phyloP scores from a whole-genome alignment of 2,113 vertebrate species.

The Serinus canaria region DNA sequence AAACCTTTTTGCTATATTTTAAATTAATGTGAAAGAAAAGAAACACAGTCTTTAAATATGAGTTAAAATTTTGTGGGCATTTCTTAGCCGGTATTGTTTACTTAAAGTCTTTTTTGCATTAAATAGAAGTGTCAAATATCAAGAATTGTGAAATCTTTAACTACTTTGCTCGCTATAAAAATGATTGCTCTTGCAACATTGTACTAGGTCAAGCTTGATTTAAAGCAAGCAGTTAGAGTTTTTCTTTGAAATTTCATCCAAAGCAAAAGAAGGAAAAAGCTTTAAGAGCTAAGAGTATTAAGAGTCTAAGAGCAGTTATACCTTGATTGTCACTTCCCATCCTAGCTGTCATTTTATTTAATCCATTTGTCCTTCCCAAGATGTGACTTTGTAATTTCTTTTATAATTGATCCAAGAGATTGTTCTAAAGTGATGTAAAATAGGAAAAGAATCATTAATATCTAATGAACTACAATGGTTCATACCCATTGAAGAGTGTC shows the following conservation, averaged over 20 bases:
- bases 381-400: not conserved
- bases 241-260: not conserved
- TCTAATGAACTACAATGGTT: not conserved
- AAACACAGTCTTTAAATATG: not conserved
- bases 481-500: not conserved
- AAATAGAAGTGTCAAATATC: not conserved
- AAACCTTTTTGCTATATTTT: not conserved
- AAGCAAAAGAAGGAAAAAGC: not conserved
- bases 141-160: not conserved
- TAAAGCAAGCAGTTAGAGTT: not conserved
- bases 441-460: not conserved
- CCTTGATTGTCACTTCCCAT: not conserved
- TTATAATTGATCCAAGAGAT: not conserved
- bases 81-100: not conserved
- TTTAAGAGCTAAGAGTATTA: not conserved
- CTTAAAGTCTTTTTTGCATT: not conserved
- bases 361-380: not conserved
- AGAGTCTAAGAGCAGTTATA: not conserved
- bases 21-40: not conserved
- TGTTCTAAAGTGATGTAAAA: not conserved
- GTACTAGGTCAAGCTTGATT: not conserved
- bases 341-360: not conserved
- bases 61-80: not conserved
- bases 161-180: not conserved
- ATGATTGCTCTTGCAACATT: not conserved